These are phyloP conservation scores for Achroia grisella DNA, from an alignment of 1,140 invertebrate genomes.

Conservation along the genomic window DNA sequence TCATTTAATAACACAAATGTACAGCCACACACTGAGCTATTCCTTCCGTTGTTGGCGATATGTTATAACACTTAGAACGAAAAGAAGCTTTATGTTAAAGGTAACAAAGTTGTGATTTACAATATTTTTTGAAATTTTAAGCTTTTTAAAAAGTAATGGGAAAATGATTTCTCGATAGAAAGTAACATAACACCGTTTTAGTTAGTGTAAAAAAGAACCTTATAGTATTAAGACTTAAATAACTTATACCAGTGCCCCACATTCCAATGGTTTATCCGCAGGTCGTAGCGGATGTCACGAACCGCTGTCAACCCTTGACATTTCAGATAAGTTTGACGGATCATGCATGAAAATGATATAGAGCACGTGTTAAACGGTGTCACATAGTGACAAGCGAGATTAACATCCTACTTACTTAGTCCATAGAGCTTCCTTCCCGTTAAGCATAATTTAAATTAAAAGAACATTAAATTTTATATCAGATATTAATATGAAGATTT, in stretches of 20 bases:
- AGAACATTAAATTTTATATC: constrained; percentile 10
- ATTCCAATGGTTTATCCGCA: constrained; percentile 36
- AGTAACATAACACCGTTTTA: constrained; percentile 29
- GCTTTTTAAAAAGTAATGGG: constrained; percentile 22
- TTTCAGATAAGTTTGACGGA: constrained; percentile 58
- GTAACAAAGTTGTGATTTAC: constrained; percentile 15
- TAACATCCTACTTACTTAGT: constrained; percentile 6
- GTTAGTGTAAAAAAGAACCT: constrained; percentile 18
- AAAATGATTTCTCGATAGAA: constrained; percentile 13
- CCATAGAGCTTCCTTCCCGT: neutral
- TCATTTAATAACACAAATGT: constrained; percentile 72
- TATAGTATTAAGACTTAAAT: constrained; percentile 9
- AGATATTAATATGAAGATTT: constrained; percentile 9
- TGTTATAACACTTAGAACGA: constrained; percentile 13
- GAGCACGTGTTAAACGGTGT: constrained; percentile 22
- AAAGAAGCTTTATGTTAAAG: constrained; percentile 17
- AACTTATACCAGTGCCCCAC: constrained; percentile 17
- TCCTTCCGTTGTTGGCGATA: constrained; percentile 61
- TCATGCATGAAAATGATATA: constrained; percentile 52
- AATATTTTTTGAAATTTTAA: constrained; percentile 9
- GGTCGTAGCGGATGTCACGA: constrained; percentile 49
- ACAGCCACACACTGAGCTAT: constrained; percentile 66
- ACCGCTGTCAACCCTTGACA: constrained; percentile 64
- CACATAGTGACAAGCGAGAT: constrained; percentile 10
- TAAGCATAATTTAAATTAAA: constrained; percentile 6